Evolutionary conservation across 2,888 invertebrate genomes (phyloP).

Genomic region (Rotaria sp.): DNA sequence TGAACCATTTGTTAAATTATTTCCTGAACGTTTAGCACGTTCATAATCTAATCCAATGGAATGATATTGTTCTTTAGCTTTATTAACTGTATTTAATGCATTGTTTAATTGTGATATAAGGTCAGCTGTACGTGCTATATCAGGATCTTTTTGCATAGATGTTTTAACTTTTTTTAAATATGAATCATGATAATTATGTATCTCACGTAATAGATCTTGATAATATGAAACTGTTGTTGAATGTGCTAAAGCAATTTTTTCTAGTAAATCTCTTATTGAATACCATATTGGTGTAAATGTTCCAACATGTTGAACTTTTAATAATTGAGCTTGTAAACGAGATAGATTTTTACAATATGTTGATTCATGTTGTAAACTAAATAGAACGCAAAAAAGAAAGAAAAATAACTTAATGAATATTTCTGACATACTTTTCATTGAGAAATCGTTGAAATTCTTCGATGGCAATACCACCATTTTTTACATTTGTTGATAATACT

Average conservation of each 20-base stretch:
- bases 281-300: slow-evolving; percentile 36
- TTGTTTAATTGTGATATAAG: slow-evolving; percentile 29
- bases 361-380: slow-evolving; percentile 30
- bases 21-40: not conserved
- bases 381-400: not conserved
- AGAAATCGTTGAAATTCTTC: slow-evolving; percentile 27
- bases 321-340: slow-evolving; percentile 29
- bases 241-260: slow-evolving; percentile 33
- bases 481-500: slow-evolving; percentile 37
- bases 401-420: not conserved
- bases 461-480: not conserved
- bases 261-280: slow-evolving; percentile 28
- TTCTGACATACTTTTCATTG: not conserved
- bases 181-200: slow-evolving; percentile 37
- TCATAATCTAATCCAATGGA: slow-evolving; percentile 34
- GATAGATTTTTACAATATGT: slow-evolving; percentile 29
- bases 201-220: slow-evolving; percentile 33
- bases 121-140: slow-evolving; percentile 26
- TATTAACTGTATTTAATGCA: not conserved
- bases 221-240: not conserved
- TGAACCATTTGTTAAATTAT: not conserved
- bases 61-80: slow-evolving; percentile 38
- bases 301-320: slow-evolving; percentile 33
- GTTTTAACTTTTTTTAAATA: slow-evolving; percentile 36
- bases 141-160: slow-evolving; percentile 27